These are phyloP conservation scores for Tanytarsus gracilentus DNA, from an alignment of 2,888 invertebrate genomes.

Conservation along the genomic window DNA sequence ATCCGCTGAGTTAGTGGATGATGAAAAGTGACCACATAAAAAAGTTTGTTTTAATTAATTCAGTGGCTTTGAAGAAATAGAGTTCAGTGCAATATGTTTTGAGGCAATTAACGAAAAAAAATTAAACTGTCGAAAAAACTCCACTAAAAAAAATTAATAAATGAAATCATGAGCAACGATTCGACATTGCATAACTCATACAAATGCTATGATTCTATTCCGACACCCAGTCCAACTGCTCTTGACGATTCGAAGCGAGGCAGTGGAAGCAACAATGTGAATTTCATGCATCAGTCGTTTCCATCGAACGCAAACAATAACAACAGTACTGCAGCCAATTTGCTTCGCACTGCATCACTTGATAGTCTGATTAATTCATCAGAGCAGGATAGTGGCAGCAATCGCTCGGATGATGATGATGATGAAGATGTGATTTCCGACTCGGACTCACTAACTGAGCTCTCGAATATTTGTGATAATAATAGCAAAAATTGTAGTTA, in stretches of 20 bases:
- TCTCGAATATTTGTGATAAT: constrained; percentile 42
- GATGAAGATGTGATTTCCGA: constrained; percentile 41
- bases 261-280: neutral
- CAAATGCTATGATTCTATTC: constrained; percentile 41
- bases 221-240: constrained; percentile 31
- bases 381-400: constrained; percentile 45
- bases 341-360: constrained; percentile 49
- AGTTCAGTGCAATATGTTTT: no score
- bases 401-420: constrained; percentile 40
- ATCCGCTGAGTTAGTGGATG: no score
- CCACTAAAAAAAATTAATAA: neutral
- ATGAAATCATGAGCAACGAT: neutral
- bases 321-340: constrained; percentile 36
- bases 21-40: no score
- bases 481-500: constrained; percentile 40
- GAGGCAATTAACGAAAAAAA: neutral
- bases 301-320: neutral
- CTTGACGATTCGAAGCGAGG: constrained; percentile 11
- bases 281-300: constrained; percentile 31
- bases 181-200: constrained; percentile 40
- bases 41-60: no score
- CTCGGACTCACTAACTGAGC: constrained; percentile 59
- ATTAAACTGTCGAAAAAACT: neutral
- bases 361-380: constrained; percentile 63
- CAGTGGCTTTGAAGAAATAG: no score